These are phyloP conservation scores for Rhamphomyia laevipes DNA, from an alignment of 2,888 invertebrate species.

Conservation along the genomic window DNA sequence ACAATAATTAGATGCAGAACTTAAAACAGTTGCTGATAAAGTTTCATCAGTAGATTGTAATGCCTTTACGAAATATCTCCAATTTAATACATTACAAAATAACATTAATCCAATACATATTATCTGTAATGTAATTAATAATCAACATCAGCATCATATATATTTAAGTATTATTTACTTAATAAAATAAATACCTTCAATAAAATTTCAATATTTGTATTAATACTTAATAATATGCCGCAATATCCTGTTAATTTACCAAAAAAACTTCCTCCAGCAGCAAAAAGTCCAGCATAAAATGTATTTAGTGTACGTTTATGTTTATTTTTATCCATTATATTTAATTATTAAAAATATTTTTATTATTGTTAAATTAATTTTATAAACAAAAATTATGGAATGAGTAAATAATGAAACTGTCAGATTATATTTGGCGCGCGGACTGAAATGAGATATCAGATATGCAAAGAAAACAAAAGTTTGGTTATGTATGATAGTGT, in stretches of 20 bases:
- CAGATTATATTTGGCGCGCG: too few relatives aligned
- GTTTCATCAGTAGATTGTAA: conserved; percentile 44
- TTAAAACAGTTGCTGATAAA: conserved; percentile 44
- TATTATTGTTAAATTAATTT: too few relatives aligned
- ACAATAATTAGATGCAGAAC: conserved; percentile 48
- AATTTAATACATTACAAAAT: conserved; percentile 43
- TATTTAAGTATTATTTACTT: too few relatives aligned
- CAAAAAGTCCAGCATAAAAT: conserved; percentile 42
- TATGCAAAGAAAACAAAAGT: too few relatives aligned
- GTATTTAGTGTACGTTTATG: conserved; percentile 25
- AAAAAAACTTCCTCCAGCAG: conserved; percentile 46
- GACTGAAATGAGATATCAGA: too few relatives aligned
- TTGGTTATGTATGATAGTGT: too few relatives aligned
- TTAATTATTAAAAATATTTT: too few relatives aligned
- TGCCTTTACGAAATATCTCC: conserved; percentile 47
- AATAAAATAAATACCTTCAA: neutral
- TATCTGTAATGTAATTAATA: conserved; percentile 16
- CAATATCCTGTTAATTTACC: conserved; percentile 42
- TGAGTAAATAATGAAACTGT: too few relatives aligned
- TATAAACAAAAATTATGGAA: too few relatives aligned
- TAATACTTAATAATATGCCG: neutral
- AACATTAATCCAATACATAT: conserved; percentile 43
- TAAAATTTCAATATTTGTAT: neutral
- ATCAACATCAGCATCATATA: too few relatives aligned
- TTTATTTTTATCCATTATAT: too few relatives aligned